Conservation (phyloP, 2,797 vertebrate species). For the Pteropus rufus region DNA sequence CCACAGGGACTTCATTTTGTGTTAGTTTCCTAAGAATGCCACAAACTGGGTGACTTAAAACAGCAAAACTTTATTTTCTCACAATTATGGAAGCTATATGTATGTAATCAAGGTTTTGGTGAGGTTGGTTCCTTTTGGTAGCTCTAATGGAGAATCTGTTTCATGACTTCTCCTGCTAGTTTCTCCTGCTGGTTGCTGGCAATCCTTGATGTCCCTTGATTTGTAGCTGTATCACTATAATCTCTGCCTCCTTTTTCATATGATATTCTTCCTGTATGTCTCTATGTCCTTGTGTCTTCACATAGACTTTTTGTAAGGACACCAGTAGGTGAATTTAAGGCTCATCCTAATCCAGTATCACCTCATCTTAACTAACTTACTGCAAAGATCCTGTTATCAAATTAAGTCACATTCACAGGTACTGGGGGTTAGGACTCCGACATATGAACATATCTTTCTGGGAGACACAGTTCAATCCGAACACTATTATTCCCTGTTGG, state of each 20-base stretch:
- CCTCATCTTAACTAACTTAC: slow-evolving; percentile 14
- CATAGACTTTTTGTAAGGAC: not conserved
- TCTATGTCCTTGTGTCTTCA: not conserved
- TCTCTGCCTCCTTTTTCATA: not conserved
- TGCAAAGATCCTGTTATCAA: not conserved
- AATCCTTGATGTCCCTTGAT: not conserved
- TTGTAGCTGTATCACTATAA: not conserved
- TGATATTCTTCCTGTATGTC: not conserved
- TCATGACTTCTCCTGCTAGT: not conserved
- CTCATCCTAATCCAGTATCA: not conserved
- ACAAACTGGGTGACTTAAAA: not conserved
- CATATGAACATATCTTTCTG: not conserved
- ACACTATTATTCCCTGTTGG: not conserved
- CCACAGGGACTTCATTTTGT: not conserved
- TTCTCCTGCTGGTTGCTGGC: not conserved
- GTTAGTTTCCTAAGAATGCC: not conserved
- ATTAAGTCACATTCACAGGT: not conserved
- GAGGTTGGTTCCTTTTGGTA: not conserved
- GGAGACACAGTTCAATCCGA: not conserved
- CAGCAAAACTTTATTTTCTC: not conserved
- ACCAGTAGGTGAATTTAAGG: not conserved
- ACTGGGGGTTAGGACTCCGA: not conserved
- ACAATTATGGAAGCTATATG: not conserved
- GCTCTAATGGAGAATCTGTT: not conserved
- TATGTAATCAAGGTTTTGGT: not conserved